Percentiles rank a stretch among this genome's conserved stretches.
phyloP scores from a whole-genome alignment of 1,140 invertebrate species.

The Drosophila lowei region DNA sequence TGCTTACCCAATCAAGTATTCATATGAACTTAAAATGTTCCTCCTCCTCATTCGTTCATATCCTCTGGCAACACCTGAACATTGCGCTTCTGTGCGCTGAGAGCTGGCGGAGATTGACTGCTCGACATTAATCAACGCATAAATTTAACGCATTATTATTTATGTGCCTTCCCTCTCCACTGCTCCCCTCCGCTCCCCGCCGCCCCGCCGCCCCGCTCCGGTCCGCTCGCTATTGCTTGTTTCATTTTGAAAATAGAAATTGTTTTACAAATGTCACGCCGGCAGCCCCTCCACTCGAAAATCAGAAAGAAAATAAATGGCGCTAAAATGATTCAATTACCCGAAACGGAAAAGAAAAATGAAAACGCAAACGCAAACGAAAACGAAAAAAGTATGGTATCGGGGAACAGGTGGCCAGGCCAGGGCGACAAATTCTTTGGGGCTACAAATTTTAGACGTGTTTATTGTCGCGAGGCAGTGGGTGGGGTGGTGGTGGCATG shows the following conservation, averaged over 20 bases:
- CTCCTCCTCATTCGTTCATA: background rate
- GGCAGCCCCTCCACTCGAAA: constrained; percentile 9
- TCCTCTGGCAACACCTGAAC: constrained; percentile 63
- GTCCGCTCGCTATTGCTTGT: constrained; percentile 34
- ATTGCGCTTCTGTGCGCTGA: background rate
- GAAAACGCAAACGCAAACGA: background rate
- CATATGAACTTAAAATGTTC: constrained; percentile 57
- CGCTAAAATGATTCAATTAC: constrained; percentile 81
- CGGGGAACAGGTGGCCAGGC: constrained; percentile 66
- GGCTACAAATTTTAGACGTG: constrained; percentile 69
- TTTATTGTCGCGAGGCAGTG: constrained; percentile 57
- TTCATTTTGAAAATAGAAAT: constrained; percentile 78
- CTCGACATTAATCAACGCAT: constrained; percentile 76
- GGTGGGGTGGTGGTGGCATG: background rate
- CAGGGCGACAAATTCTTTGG: constrained; percentile 65
- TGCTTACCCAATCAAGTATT: constrained; percentile 43
- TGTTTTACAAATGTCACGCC: constrained; percentile 78
- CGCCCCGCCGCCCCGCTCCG: too few species aligned
- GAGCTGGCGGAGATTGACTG: constrained; percentile 67
- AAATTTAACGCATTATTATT: constrained; percentile 82
- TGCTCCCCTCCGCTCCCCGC: constrained; percentile 16
- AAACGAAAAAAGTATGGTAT: too few species aligned
- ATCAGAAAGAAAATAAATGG: constrained; percentile 73
- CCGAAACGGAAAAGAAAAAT: constrained; percentile 39
- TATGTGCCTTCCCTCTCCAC: constrained; percentile 50